Percentiles rank a stretch among this genome's conserved stretches.
These are phyloP conservation scores for Acinonyx jubatus DNA, from an alignment of 2,113 vertebrate species.

Conservation along the genomic window DNA sequence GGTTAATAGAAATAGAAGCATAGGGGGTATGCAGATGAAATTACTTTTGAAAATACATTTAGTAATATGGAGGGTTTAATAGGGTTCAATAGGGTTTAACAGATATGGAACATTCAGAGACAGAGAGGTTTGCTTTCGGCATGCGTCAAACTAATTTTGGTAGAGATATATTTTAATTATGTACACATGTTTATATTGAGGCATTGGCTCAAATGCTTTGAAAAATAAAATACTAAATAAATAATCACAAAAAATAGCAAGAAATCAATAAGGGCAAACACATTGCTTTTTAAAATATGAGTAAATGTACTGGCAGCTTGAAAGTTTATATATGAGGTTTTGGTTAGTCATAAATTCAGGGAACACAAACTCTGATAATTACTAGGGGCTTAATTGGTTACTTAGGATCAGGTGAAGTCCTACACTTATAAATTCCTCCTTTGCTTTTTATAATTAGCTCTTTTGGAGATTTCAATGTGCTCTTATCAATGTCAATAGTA, in stretches of 20 bases:
- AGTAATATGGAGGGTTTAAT: not conserved
- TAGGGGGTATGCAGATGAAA: not conserved
- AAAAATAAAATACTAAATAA: conserved; percentile 26
- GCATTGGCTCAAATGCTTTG: not conserved
- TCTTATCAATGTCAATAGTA: not conserved
- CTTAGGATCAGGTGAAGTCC: not conserved
- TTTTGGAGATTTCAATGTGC: not conserved
- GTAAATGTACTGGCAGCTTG: not conserved
- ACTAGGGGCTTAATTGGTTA: not conserved
- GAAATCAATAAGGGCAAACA: not conserved
- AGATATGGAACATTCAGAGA: not conserved
- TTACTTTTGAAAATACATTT: not conserved
- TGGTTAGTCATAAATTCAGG: not conserved
- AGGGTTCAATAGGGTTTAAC: not conserved
- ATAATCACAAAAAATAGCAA: not conserved
- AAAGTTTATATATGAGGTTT: not conserved
- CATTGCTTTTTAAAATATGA: not conserved
- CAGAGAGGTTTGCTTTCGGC: not conserved
- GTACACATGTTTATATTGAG: not conserved
- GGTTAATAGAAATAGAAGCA: not conserved
- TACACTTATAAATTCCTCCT: not conserved
- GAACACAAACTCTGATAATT: not conserved
- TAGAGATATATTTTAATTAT: not conserved
- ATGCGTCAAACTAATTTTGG: not conserved
- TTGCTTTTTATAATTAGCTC: not conserved